Evolutionary conservation across 1,140 invertebrate species (phyloP).

Genomic region (Wiebesia pumilae): DNA sequence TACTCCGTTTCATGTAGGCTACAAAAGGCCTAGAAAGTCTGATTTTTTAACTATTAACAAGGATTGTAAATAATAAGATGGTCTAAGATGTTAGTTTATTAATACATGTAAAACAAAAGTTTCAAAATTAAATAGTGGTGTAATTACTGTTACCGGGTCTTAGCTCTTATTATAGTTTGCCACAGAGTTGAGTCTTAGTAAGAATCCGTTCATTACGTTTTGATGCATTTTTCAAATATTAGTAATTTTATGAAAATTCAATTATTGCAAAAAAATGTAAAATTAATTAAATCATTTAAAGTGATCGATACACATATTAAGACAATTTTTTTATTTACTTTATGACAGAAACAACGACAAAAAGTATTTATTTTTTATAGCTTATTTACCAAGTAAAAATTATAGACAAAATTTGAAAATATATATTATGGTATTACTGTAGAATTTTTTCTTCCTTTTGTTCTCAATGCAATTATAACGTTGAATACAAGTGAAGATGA

Average conservation of each 20-base stretch:
- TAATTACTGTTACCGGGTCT: conserved; percentile 72
- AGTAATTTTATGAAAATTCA: conserved; percentile 37
- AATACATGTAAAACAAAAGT: conserved; percentile 71
- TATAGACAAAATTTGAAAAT: not conserved
- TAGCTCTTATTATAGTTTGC: conserved; percentile 61
- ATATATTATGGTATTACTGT: not conserved
- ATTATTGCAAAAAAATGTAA: not conserved
- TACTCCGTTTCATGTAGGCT: conserved; percentile 67
- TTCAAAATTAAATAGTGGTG: conserved; percentile 72
- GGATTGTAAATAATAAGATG: conserved; percentile 73
- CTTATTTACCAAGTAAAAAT: not conserved
- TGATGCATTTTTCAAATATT: conserved; percentile 24
- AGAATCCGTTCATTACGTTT: conserved; percentile 28
- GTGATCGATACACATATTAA: not conserved
- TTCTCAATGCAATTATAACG: not conserved
- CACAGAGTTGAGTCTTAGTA: conserved; percentile 46
- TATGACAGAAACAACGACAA: not conserved
- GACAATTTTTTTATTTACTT: not conserved
- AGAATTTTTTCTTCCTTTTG: not conserved
- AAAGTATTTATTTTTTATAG: not conserved
- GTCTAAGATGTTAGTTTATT: conserved; percentile 73
- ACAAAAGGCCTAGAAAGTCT: conserved; percentile 72
- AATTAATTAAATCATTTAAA: not conserved
- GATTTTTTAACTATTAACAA: conserved; percentile 74
- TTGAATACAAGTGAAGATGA: not conserved